Base-by-base conservation (phyloP, 2,888 invertebrate species). In the Cryptus armator region DNA sequence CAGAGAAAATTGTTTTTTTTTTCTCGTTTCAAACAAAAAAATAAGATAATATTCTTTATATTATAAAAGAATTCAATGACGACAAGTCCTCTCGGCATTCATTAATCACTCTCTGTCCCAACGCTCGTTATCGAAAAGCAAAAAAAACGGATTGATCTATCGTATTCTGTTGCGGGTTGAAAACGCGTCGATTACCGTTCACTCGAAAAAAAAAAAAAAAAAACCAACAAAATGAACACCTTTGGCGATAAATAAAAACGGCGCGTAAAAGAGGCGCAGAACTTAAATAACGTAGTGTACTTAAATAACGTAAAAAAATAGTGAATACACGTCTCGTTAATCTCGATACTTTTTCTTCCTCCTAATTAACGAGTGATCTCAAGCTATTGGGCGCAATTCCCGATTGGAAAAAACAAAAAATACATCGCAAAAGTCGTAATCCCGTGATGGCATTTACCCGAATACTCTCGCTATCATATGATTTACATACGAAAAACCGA, bases 401-500 rank as follows among this genome's bases (percentile, higher is more conserved):
- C 72, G 43, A 51, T 10, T 44, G 37, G 0, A 37, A 37, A 2
- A 3, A 44, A n/a, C n/a, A 70, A 44, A 43, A 19, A 43, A 37
- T 7, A n/a, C 44, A 59, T 19, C 12, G 43, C 24, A 43, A 64
- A 53, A 3, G 16, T 53, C 10, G 16, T 24, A 14, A 53, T 37
- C 10, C 43, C 68, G 59, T 48, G 43, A 71, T 48, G 48, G 19
- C 78, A 62, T 59, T 70, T 62, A 70, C 10, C 37, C 19, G n/a
- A 70, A 48, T 43, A 24, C 24, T 68, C 72, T 51, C 68, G 64
- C 24, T 68, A 44, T 62, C 75, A 37, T 76, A 75, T 71, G 14
- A 71, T 80, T 79, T 74, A 44, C 56, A 78, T 44, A 53, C 53
- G 56, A 71, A 79, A 66, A 53, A 75, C 67, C 59, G 81, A 74